phyloP scores from a whole-genome alignment of 1,140 invertebrate genomes.

The Pogonomyrmex barbatus region DNA sequence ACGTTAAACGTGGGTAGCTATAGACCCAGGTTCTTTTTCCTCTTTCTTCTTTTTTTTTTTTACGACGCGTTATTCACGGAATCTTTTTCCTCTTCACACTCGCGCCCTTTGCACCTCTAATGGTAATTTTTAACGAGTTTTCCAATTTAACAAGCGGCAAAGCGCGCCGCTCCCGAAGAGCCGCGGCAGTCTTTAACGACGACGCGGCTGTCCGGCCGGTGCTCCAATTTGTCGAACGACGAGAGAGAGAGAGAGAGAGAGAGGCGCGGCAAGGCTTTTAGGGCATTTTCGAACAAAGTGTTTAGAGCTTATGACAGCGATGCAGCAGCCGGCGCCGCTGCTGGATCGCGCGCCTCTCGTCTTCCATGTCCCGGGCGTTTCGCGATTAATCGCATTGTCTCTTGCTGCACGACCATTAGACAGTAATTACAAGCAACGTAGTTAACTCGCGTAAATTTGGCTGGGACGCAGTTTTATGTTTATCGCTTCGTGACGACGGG shows the following conservation, averaged over 20 bases:
- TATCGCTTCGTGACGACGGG: slow-evolving; percentile 37
- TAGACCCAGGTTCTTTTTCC: neutral
- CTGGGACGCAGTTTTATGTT: slow-evolving; percentile 48
- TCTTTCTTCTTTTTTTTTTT: neutral
- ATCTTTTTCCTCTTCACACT: slow-evolving; percentile 42
- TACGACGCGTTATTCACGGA: slow-evolving; percentile 4
- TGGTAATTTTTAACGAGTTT: slow-evolving; percentile 65
- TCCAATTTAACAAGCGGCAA: slow-evolving; percentile 59
- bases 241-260: slow-evolving; percentile 65
- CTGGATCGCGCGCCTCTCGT: slow-evolving; percentile 46
- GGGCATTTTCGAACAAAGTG: slow-evolving; percentile 64
- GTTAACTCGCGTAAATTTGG: slow-evolving; percentile 57
- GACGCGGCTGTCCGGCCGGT: slow-evolving; percentile 53
- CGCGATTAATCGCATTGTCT: slow-evolving; percentile 63
- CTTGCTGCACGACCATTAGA: slow-evolving; percentile 60
- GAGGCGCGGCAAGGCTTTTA: slow-evolving; percentile 55
- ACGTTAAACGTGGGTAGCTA: slow-evolving; percentile 3
- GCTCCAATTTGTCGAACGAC: slow-evolving; percentile 62
- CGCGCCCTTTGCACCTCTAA: slow-evolving; percentile 55
- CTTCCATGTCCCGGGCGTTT: slow-evolving; percentile 50
- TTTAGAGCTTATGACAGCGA: slow-evolving; percentile 63
- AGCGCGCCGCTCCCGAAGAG: slow-evolving; percentile 39
- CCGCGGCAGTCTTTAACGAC: slow-evolving; percentile 55
- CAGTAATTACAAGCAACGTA: slow-evolving; percentile 65
- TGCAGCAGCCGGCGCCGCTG: slow-evolving; percentile 18